phyloP scores from a whole-genome alignment of 1,140 invertebrate genomes.

The Heliothis subflexa region DNA sequence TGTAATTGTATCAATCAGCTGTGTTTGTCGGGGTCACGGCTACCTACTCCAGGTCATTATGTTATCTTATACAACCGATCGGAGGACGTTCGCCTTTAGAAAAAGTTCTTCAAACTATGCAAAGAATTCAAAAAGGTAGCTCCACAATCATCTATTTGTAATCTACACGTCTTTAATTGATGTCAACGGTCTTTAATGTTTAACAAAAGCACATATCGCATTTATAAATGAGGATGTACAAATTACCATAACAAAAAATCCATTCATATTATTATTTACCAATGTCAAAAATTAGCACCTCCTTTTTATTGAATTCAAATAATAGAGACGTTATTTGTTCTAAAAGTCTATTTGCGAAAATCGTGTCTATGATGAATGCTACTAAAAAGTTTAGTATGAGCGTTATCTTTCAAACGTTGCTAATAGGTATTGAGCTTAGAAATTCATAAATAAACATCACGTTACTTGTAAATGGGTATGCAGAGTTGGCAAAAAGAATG shows the following conservation, averaged over 20 bases:
- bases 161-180: background rate
- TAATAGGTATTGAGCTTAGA: constrained; percentile 68
- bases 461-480: constrained; percentile 65
- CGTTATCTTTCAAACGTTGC: constrained; percentile 50
- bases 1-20: constrained; percentile 9
- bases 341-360: constrained; percentile 18
- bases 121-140: background rate
- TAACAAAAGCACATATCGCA: constrained; percentile 8
- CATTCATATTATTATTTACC: background rate
- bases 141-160: background rate
- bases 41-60: background rate
- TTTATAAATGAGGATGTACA: constrained; percentile 12
- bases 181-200: constrained; percentile 9
- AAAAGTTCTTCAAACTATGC: background rate
- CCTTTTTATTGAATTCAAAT: constrained; percentile 11
- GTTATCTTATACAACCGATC: background rate
- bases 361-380: constrained; percentile 8
- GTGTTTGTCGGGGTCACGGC: background rate
- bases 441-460: constrained; percentile 71
- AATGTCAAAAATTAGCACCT: constrained; percentile 22
- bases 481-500: constrained; percentile 65
- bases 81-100: background rate
- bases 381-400: background rate
- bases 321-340: constrained; percentile 1
- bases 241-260: constrained; percentile 16